Evolutionary conservation across 2,113 vertebrate genomes (phyloP).

Genomic region (Trinectes maculatus): DNA sequence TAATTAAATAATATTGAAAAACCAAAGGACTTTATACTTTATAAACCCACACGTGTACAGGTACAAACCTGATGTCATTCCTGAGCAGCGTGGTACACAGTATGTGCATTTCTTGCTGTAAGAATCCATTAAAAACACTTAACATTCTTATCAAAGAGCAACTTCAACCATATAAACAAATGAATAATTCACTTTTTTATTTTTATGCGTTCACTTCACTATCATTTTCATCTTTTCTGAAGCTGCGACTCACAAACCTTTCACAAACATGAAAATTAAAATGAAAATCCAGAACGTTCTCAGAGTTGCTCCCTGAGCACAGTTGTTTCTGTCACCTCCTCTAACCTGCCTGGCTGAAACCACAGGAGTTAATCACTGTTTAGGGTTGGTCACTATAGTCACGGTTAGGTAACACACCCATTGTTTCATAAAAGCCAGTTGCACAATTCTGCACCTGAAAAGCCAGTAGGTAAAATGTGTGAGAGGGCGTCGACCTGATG

Average conservation of each 20-base stretch:
- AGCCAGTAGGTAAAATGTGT: neutral
- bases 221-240: too few species aligned
- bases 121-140: too few species aligned
- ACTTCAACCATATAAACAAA: too few species aligned
- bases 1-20: neutral
- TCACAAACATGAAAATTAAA: too few species aligned
- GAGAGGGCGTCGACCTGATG: neutral
- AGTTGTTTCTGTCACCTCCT: neutral
- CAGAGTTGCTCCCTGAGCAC: neutral
- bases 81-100: neutral
- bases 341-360: conserved; percentile 38
- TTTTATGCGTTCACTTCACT: too few species aligned
- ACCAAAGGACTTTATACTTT: neutral
- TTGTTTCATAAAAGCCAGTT: neutral
- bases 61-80: neutral
- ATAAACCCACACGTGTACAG: neutral
- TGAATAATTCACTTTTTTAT: too few species aligned
- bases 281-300: too few species aligned
- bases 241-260: too few species aligned
- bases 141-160: too few species aligned
- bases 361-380: neutral
- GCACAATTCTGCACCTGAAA: conserved; percentile 9
- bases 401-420: conserved; percentile 15
- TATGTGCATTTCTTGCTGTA: neutral
- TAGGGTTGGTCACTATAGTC: conserved; percentile 11